These are phyloP conservation scores for Drosophila subpulchrella DNA, from an alignment of 1,140 invertebrate species.

Conservation along the genomic window DNA sequence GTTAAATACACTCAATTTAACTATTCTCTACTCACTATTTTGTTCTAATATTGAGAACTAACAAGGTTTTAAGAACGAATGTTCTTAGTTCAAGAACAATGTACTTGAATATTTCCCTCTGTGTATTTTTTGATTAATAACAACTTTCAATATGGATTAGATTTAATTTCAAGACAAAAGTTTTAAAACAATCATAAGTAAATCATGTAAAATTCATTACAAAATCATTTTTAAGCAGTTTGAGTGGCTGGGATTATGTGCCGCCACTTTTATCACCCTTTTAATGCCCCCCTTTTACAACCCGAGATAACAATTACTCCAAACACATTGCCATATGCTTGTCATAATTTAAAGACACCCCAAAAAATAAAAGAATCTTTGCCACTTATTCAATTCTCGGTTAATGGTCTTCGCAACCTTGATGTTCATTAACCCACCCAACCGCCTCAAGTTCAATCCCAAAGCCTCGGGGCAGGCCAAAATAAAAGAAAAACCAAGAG, in stretches of 20 bases:
- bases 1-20: too few species aligned
- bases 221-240: neutral
- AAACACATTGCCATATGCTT: conserved; percentile 2
- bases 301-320: conserved; percentile 15
- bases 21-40: too few species aligned
- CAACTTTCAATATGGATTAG: too few species aligned
- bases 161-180: too few species aligned
- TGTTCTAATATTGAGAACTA: too few species aligned
- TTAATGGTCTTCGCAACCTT: conserved; percentile 64
- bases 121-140: too few species aligned
- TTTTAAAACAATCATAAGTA: neutral
- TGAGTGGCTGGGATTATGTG: neutral
- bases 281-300: conserved; percentile 14
- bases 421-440: conserved; percentile 65
- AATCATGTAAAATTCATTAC: neutral
- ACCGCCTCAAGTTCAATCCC: conserved; percentile 76
- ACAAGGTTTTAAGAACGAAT: too few species aligned
- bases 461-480: conserved; percentile 27
- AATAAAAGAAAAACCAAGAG: conserved; percentile 10
- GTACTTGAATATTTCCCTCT: too few species aligned
- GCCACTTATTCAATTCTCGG: conserved; percentile 58
- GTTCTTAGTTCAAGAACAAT: too few species aligned
- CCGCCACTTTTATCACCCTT: conserved; percentile 2
- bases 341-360: conserved; percentile 22
- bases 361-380: conserved; percentile 30